Percentiles rank a stretch among this genome's conserved stretches.
phyloP scores from a whole-genome alignment of 2,797 vertebrate genomes.

The Pempheris klunzingeri region DNA sequence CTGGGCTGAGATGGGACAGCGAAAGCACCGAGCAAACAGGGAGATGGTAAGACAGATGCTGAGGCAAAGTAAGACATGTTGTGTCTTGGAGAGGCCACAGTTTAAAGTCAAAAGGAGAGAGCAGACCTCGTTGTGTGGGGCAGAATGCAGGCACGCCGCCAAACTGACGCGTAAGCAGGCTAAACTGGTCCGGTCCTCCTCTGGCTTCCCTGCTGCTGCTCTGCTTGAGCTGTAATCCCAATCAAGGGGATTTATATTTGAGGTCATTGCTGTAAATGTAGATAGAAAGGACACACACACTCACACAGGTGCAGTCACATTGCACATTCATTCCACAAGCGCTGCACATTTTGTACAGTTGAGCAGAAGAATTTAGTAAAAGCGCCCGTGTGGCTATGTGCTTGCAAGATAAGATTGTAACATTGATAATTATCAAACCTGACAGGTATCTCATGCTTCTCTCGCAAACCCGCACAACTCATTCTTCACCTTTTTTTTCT shows the following conservation, averaged over 20 bases:
- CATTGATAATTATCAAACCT: constrained; percentile 25
- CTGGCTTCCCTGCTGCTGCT: constrained; percentile 38
- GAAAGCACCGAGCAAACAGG: neutral
- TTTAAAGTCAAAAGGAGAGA: constrained; percentile 15
- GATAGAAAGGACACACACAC: constrained; percentile 32
- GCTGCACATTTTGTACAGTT: constrained; percentile 23
- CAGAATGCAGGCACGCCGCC: constrained; percentile 31
- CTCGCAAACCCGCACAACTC: neutral
- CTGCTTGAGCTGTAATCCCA: constrained; percentile 76
- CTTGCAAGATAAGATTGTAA: constrained; percentile 33
- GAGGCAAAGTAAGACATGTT: neutral
- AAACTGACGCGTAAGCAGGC: constrained; percentile 40
- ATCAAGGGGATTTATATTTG: constrained; percentile 77
- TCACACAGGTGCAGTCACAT: neutral
- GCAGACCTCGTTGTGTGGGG: constrained; percentile 11
- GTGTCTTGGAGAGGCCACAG: neutral
- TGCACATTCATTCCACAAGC: constrained; percentile 8
- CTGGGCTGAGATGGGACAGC: neutral
- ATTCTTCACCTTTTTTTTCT: neutral
- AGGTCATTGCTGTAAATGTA: constrained; percentile 68
- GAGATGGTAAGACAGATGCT: neutral
- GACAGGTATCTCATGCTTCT: constrained; percentile 7
- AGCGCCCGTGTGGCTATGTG: no score
- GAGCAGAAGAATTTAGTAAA: constrained; percentile 1
- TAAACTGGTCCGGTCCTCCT: constrained; percentile 49